Evolutionary conservation across 2,797 vertebrate genomes (phyloP).

Genomic region (Xenopus petersii): DNA sequence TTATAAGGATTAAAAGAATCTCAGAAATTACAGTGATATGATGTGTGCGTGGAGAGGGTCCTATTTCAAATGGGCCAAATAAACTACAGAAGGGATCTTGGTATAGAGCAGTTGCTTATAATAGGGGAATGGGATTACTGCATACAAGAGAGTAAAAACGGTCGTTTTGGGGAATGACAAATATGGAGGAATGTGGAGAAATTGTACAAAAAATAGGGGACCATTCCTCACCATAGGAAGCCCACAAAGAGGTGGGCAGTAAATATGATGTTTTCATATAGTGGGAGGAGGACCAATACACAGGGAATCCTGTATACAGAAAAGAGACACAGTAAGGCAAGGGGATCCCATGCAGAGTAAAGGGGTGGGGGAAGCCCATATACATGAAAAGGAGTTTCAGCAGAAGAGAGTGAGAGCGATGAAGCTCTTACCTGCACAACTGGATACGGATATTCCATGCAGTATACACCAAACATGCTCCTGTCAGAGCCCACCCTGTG

Average conservation of each 20-base stretch:
- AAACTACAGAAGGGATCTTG: too few relatives aligned
- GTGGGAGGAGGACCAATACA: background rate
- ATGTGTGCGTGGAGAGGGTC: too few relatives aligned
- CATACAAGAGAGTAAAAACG: too few relatives aligned
- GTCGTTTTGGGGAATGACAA: background rate
- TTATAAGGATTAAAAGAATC: too few relatives aligned
- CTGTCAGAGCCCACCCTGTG: conserved; percentile 38
- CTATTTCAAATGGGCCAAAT: too few relatives aligned
- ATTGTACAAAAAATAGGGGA: background rate
- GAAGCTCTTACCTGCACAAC: conserved; percentile 38
- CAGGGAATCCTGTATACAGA: background rate
- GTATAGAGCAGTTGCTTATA: too few relatives aligned
- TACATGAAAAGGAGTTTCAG: background rate
- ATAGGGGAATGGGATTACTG: too few relatives aligned
- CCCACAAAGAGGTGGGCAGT: background rate
- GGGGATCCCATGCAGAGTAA: background rate
- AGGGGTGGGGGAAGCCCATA: background rate
- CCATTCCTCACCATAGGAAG: background rate
- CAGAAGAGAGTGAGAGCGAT: background rate
- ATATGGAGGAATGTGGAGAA: background rate
- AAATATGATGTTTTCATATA: background rate
- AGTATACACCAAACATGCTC: conserved; percentile 46
- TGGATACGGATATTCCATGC: conserved; percentile 47
- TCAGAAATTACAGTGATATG: too few relatives aligned
- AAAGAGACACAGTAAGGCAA: background rate